Conservation (phyloP, 2,797 vertebrate genomes). For the Eulemur coronatus region DNA sequence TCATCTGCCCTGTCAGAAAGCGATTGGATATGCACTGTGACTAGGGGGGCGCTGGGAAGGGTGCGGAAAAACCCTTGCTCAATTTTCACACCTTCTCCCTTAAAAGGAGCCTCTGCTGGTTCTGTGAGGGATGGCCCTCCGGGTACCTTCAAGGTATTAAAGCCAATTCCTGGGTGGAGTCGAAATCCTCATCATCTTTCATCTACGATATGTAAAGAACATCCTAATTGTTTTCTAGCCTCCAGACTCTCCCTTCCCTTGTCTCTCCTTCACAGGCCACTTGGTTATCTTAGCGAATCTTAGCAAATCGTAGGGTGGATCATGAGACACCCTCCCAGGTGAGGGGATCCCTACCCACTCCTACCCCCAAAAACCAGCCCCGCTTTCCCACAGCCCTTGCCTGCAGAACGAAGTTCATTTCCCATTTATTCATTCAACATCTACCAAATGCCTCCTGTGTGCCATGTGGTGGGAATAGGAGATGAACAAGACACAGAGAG, state of each 20-base stretch:
- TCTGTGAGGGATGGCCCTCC: neutral
- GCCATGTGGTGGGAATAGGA: neutral
- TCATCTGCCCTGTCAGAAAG: neutral
- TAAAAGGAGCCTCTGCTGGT: neutral
- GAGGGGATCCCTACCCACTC: neutral
- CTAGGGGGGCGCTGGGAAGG: neutral
- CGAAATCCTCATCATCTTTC: neutral
- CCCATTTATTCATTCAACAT: neutral
- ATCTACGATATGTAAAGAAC: neutral
- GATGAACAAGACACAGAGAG: neutral
- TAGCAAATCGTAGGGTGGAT: neutral
- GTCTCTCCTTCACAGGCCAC: neutral
- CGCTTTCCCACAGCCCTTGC: neutral
- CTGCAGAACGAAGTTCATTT: neutral
- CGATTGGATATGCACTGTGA: neutral
- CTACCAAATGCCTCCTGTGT: neutral
- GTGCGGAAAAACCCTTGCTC: conserved; percentile 15
- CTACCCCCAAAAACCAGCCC: neutral
- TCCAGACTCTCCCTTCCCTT: neutral
- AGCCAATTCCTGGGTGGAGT: neutral
- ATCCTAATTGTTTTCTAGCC: neutral
- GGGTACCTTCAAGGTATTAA: neutral
- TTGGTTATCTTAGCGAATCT: neutral
- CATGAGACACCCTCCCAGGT: neutral
- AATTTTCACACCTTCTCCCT: neutral